phyloP scores from a whole-genome alignment of 2,797 vertebrate species.

The Falco columbarius region DNA sequence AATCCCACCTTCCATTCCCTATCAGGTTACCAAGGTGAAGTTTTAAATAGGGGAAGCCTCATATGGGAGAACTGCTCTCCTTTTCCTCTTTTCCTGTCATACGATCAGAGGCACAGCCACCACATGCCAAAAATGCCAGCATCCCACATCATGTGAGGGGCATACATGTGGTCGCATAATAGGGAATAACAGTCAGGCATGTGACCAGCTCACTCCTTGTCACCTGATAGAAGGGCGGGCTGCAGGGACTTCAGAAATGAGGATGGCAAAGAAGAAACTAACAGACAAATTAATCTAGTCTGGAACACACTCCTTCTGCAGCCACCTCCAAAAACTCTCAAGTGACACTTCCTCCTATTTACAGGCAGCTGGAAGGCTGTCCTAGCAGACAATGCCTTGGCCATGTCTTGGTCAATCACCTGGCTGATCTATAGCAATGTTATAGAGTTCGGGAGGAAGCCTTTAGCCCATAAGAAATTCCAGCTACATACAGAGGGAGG shows the following conservation, averaged over 20 bases:
- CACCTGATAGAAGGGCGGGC: background rate
- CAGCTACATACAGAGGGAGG: background rate
- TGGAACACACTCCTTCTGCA: background rate
- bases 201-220: background rate
- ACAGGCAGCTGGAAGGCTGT: background rate
- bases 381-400: background rate
- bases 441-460: background rate
- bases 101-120: background rate
- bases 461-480: background rate
- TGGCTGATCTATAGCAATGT: background rate
- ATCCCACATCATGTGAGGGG: background rate
- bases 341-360: background rate
- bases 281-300: background rate
- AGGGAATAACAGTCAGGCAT: background rate
- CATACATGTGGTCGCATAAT: background rate
- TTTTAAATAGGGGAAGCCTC: background rate
- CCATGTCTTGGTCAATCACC: background rate
- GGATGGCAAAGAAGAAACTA: background rate
- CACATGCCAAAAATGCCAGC: background rate
- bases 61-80: background rate
- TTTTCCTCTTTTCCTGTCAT: background rate
- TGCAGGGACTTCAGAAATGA: background rate
- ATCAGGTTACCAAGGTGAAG: background rate
- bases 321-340: background rate
- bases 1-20: background rate